These are phyloP conservation scores for Drosophila imparisetae DNA, from an alignment of 2,888 invertebrate genomes.

Conservation along the genomic window DNA sequence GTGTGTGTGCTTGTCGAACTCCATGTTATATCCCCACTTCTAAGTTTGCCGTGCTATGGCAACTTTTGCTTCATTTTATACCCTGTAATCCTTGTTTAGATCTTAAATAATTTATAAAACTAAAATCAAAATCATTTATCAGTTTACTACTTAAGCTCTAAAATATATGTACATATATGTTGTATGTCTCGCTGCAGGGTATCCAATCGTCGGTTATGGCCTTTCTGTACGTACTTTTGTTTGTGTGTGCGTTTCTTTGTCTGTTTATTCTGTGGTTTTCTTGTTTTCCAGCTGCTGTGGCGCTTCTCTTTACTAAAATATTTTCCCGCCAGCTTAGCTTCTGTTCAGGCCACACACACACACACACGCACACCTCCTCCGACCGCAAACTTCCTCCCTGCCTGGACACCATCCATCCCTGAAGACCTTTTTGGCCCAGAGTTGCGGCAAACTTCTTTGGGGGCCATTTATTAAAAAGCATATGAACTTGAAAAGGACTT, in stretches of 20 bases:
- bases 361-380: neutral
- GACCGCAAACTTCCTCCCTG: neutral
- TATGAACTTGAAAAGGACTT: constrained; percentile 82
- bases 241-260: constrained; percentile 34
- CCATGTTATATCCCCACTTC: neutral
- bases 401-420: constrained; percentile 5
- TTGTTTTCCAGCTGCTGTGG: constrained; percentile 65
- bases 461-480: constrained; percentile 80
- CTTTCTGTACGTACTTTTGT: neutral
- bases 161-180: neutral
- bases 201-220: constrained; percentile 20
- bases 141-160: neutral
- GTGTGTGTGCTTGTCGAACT: constrained; percentile 28
- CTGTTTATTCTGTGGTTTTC: constrained; percentile 63
- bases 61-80: neutral
- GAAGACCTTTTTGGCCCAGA: constrained; percentile 25
- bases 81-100: constrained; percentile 12
- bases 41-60: neutral
- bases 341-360: constrained; percentile 25
- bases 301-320: constrained; percentile 54
- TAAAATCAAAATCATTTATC: neutral
- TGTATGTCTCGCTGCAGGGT: constrained; percentile 15
- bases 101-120: neutral
- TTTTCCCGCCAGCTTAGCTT: constrained; percentile 65
- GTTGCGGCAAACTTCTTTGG: constrained; percentile 65